Percentiles rank a stretch among this genome's conserved stretches.
Conservation (phyloP, 2,113 vertebrate genomes). For the Potamarius usumacintae region DNA sequence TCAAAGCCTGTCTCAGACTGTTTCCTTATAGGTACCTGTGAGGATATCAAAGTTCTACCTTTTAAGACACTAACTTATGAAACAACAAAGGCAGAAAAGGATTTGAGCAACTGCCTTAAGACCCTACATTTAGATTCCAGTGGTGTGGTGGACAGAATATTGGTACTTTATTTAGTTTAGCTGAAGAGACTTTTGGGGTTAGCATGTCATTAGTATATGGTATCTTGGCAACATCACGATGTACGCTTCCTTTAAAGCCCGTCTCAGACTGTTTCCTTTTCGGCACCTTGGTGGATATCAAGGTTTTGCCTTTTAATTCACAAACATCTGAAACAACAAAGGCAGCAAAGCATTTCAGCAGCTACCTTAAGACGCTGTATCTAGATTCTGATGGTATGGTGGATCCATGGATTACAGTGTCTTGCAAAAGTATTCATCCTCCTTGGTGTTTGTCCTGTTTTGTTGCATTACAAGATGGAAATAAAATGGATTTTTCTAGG, state of each 20-base stretch:
- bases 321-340: background rate
- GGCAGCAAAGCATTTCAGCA: background rate
- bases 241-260: background rate
- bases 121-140: background rate
- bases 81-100: background rate
- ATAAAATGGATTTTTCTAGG: too few relatives aligned
- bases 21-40: background rate
- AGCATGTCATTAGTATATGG: background rate
- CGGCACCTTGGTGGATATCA: background rate
- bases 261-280: background rate
- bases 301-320: background rate
- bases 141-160: constrained; percentile 2
- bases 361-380: background rate
- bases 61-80: background rate
- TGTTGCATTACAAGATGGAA: too few relatives aligned
- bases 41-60: background rate
- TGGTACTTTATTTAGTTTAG: background rate
- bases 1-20: background rate
- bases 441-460: too few relatives aligned
- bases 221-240: background rate
- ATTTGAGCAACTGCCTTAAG: background rate
- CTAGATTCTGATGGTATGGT: background rate
- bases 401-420: too few relatives aligned
- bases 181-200: background rate
- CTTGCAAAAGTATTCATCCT: too few relatives aligned